A percentile compares a stretch with the other conserved stretches of the same genome.
Evolutionary conservation across 2,797 vertebrate genomes (phyloP).

Genomic region (Sebastes nivosus): DNA sequence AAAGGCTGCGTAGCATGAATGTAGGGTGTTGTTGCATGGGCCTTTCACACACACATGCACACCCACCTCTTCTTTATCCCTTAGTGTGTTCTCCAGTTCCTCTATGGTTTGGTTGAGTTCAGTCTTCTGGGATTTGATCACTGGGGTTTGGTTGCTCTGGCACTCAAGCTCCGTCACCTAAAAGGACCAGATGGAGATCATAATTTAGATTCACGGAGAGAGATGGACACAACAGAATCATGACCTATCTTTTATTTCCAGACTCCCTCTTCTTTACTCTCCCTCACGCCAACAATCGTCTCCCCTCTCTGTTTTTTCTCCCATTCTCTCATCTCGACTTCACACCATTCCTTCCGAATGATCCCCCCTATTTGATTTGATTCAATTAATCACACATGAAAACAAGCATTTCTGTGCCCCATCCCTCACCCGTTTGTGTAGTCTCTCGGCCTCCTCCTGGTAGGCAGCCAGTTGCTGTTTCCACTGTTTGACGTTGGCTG

Average conservation of each 20-base stretch:
- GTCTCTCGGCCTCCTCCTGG: conserved; percentile 97
- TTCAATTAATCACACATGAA: conserved; percentile 44
- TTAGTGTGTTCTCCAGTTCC: conserved; percentile 91
- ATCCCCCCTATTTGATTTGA: conserved; percentile 30
- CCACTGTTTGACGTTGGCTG: conserved; percentile 99
- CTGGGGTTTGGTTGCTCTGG: conserved; percentile 95
- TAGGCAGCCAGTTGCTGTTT: conserved; percentile 98
- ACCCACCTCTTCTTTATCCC: conserved; percentile 93
- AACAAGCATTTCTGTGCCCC: conserved; percentile 12
- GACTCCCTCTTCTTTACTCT: background rate
- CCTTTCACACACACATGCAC: conserved; percentile 14
- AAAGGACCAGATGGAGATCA: conserved; percentile 21
- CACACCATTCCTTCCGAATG: conserved; percentile 21
- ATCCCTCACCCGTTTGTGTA: conserved; percentile 93
- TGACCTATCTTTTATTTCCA: conserved; percentile 21
- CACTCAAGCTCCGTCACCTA: conserved; percentile 98
- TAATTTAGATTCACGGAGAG: background rate
- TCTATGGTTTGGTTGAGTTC: conserved; percentile 98
- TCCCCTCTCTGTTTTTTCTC: background rate
- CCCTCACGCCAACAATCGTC: background rate
- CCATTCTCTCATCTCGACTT: conserved; percentile 39
- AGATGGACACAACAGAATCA: background rate
- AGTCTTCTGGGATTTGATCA: conserved; percentile 95
- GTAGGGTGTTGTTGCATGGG: background rate
- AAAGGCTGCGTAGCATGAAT: background rate